Percentiles rank a stretch among this genome's conserved stretches.
Evolutionary conservation across 1,140 invertebrate genomes (phyloP).

Genomic region (Drosophila kepulauana): DNA sequence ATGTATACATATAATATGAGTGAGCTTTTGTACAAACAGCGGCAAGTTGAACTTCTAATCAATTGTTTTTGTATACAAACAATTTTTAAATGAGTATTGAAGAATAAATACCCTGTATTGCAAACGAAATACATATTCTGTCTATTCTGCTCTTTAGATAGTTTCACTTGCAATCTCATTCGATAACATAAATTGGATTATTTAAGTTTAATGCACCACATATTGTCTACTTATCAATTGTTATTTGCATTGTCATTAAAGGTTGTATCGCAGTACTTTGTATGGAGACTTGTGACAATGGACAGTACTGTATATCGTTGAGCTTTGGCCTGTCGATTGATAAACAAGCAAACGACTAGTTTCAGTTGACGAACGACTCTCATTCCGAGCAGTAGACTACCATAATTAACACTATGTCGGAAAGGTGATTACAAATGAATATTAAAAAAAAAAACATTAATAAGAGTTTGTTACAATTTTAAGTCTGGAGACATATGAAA

Average conservation of each 20-base stretch:
- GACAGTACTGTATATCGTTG: slow-evolving; percentile 34
- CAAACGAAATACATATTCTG: too few species aligned
- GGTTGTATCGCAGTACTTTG: too few species aligned
- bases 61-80: neutral
- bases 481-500: slow-evolving; percentile 45
- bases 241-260: neutral
- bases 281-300: too few species aligned
- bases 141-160: too few species aligned
- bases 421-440: slow-evolving; percentile 36
- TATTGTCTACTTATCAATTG: neutral
- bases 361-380: slow-evolving; percentile 43
- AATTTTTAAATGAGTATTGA: neutral
- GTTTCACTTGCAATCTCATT: too few species aligned
- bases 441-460: neutral
- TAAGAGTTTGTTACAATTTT: neutral
- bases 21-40: neutral
- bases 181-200: too few species aligned
- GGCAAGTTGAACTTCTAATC: neutral
- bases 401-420: slow-evolving; percentile 38
- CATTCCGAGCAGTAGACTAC: slow-evolving; percentile 6
- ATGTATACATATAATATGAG: too few species aligned
- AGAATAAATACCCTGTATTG: neutral
- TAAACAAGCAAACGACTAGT: neutral
- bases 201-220: too few species aligned
- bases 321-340: slow-evolving; percentile 34